Evolutionary conservation across 2,797 vertebrate genomes (phyloP).

Genomic region (Nyctibius grandis): DNA sequence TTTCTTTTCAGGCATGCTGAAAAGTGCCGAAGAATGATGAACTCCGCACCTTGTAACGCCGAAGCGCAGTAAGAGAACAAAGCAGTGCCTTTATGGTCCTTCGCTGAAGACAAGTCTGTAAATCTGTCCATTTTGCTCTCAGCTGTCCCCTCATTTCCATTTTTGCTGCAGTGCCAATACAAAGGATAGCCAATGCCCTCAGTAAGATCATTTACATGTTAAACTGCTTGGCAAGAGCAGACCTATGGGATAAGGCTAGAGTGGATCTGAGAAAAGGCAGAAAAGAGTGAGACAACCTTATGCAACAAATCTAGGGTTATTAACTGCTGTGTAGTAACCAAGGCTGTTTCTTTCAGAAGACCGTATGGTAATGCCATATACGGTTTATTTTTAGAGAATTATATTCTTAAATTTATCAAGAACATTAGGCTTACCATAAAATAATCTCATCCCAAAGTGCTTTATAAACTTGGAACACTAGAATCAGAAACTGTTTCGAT

Average conservation of each 20-base stretch:
- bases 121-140: neutral
- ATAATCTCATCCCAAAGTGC: neutral
- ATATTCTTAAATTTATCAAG: neutral
- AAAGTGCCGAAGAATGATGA: neutral
- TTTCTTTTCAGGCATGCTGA: neutral
- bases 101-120: neutral
- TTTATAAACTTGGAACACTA: neutral
- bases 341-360: neutral
- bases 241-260: neutral
- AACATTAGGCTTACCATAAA: neutral
- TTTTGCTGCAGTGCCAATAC: neutral
- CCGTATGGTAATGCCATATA: neutral
- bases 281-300: neutral
- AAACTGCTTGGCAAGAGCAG: neutral
- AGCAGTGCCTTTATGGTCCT: neutral
- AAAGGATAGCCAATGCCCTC: neutral
- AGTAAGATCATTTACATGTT: neutral
- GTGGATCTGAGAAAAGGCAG: neutral
- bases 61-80: neutral
- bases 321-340: neutral
- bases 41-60: neutral
- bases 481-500: neutral
- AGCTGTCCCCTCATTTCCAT: neutral
- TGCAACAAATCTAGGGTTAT: neutral
- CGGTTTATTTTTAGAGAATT: neutral